Base-by-base conservation (phyloP, 2,888 invertebrate genomes). In the Minunthozetes semirufus region DNA sequence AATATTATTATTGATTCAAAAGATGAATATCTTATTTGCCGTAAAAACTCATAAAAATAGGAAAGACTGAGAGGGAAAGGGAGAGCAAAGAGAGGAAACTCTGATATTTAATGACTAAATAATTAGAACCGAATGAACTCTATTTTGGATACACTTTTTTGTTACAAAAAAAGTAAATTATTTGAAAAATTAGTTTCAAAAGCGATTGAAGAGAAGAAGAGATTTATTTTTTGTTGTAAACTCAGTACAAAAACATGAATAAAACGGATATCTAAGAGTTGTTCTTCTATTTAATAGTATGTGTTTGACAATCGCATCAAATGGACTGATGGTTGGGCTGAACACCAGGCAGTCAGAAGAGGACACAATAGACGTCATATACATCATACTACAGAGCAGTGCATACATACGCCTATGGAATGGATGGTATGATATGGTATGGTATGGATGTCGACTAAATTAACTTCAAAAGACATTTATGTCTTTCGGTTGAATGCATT, bases 371-470 rank as follows among this genome's bases (percentile, higher is more conserved):
- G 22, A 22, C 56, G 2, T 56, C 56, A 56, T 56, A 56, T 17
- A 17, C 56, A 56, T 25, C 19, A 56, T 25, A 56, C 5, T 6
- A 11, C 3, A 11, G 25, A 9, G 11, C 3, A 19, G 3, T 9
- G n/a, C 17, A 48, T 11, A 15, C 15, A 48, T 17, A 8, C 6
- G 46, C 46, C 46, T 11, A 48, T 48, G 6, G 6, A 48, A 15
- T 13, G 6, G 3, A 48, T 48, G 46, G 6, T 33, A 48, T 48
- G 25, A 22, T 22, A 56, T 56, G 56, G 56, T 33, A 48, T 48
- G 25, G 56, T 22, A 56, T 56, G 56, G 56, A 56, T 56, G 56
- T 56, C 56, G 56, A 56, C 56, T 56, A 56, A 56, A 56, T 56
- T 56, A 56, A 56, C 56, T 56, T 56, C 56, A 56, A 56, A 56